Conservation (phyloP, 2,113 vertebrate species). For the Cheilinus undulatus region DNA sequence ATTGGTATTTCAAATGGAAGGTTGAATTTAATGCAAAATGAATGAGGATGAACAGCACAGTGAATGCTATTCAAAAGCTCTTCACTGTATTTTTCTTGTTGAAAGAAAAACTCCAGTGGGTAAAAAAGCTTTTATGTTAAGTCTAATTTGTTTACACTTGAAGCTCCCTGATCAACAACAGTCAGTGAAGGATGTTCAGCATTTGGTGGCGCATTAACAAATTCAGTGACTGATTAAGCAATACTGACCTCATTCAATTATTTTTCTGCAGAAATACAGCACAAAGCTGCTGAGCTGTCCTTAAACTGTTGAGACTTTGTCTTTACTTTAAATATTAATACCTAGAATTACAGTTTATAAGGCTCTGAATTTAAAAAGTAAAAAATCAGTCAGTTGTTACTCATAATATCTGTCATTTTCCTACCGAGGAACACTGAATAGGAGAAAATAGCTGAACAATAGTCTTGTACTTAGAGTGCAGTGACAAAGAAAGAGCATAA, state of each 20-base stretch:
- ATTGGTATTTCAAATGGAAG: neutral
- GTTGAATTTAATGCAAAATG: neutral
- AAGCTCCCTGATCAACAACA: neutral
- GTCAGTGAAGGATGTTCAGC: neutral
- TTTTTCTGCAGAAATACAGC: neutral
- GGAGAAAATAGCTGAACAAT: neutral
- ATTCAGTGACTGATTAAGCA: neutral
- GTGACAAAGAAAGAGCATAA: no score
- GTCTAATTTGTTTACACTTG: slow-evolving; percentile 4
- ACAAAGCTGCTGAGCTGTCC: neutral
- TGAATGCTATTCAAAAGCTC: no score
- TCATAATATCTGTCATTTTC: slow-evolving; percentile 5
- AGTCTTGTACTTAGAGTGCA: no score
- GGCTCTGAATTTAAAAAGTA: neutral
- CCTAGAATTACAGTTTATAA: neutral
- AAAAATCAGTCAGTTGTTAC: neutral
- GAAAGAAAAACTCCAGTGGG: neutral
- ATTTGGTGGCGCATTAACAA: slow-evolving; percentile 1
- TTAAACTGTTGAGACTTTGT: neutral
- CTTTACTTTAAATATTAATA: neutral
- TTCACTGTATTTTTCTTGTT: no score
- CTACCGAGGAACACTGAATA: neutral
- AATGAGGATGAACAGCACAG: no score
- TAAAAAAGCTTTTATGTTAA: neutral
- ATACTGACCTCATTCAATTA: neutral